Percentiles rank a stretch among this genome's conserved stretches.
Evolutionary conservation across 2,113 vertebrate species (phyloP).

Genomic region (Chascanopsetta lugubris): DNA sequence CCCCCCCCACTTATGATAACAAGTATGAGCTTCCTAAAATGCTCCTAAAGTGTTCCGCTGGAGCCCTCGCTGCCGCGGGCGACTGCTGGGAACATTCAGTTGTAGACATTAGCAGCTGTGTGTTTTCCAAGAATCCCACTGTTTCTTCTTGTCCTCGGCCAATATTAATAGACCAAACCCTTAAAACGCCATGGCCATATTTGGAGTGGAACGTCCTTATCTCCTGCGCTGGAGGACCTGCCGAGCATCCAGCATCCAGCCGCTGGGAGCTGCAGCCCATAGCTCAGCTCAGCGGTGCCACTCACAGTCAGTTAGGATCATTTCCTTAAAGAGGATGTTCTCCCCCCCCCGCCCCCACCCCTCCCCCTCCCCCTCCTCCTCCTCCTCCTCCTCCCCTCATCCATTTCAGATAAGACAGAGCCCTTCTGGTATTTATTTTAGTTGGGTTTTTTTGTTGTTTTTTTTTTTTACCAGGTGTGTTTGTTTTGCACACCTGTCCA

Average conservation of each 20-base stretch:
- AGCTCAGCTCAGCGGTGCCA: slow-evolving; percentile 8
- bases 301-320: slow-evolving; percentile 4
- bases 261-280: background rate
- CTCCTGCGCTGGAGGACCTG: slow-evolving; percentile 49
- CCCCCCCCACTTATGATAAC: too few species aligned
- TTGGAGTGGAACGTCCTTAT: slow-evolving; percentile 76
- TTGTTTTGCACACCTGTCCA: slow-evolving; percentile 39
- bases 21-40: slow-evolving; percentile 24
- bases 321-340: background rate
- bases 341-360: background rate
- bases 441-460: too few species aligned
- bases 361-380: background rate
- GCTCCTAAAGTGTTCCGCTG: slow-evolving; percentile 38
- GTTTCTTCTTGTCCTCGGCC: slow-evolving; percentile 5
- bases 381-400: background rate
- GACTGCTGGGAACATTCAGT: slow-evolving; percentile 35
- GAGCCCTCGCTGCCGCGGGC: slow-evolving; percentile 19
- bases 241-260: slow-evolving; percentile 50
- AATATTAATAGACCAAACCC: slow-evolving; percentile 47
- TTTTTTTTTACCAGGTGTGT: background rate
- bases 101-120: slow-evolving; percentile 43
- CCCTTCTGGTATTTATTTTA: too few species aligned
- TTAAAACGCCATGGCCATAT: slow-evolving; percentile 70
- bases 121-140: slow-evolving; percentile 31
- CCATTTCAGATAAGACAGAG: slow-evolving; percentile 3